A percentile compares a stretch with the other conserved stretches of the same genome.
phyloP scores from a whole-genome alignment of 2,113 vertebrate species.

The Actenoides lindsayi region DNA sequence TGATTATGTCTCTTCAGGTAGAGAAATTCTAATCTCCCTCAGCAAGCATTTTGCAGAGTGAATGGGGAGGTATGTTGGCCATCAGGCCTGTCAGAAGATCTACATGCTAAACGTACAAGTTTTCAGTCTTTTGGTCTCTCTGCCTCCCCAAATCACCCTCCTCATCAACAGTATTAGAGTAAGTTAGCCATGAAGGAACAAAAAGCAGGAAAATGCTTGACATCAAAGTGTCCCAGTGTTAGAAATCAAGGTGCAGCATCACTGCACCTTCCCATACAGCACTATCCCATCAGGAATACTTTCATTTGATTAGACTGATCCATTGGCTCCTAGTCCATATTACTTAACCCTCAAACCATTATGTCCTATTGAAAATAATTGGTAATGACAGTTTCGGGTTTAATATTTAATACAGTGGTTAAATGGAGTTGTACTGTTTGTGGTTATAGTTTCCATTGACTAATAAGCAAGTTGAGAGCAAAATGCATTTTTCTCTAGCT shows the following conservation, averaged over 20 bases:
- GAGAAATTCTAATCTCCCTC: constrained; percentile 8
- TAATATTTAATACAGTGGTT: constrained; percentile 74
- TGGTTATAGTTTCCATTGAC: constrained; percentile 62
- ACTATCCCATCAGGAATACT: constrained; percentile 55
- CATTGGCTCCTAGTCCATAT: constrained; percentile 60
- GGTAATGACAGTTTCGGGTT: constrained; percentile 70
- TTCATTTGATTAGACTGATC: constrained; percentile 71
- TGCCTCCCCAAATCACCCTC: neutral
- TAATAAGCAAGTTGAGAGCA: constrained; percentile 48
- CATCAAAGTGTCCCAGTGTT: neutral
- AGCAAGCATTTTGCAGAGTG: neutral
- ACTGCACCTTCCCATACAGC: neutral
- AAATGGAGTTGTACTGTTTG: constrained; percentile 56
- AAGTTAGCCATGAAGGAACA: neutral
- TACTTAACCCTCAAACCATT: constrained; percentile 68
- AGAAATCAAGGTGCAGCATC: constrained; percentile 47
- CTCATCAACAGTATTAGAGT: neutral
- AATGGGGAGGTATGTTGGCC: neutral
- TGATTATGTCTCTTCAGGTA: neutral
- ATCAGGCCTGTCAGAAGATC: neutral
- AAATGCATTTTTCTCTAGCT: constrained; percentile 44
- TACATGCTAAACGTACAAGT: neutral
- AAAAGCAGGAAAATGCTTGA: constrained; percentile 15
- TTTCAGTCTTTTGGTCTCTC: neutral
- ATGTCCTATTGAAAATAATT: constrained; percentile 68